phyloP scores from a whole-genome alignment of 2,113 vertebrate genomes.

The Verasper variegatus region DNA sequence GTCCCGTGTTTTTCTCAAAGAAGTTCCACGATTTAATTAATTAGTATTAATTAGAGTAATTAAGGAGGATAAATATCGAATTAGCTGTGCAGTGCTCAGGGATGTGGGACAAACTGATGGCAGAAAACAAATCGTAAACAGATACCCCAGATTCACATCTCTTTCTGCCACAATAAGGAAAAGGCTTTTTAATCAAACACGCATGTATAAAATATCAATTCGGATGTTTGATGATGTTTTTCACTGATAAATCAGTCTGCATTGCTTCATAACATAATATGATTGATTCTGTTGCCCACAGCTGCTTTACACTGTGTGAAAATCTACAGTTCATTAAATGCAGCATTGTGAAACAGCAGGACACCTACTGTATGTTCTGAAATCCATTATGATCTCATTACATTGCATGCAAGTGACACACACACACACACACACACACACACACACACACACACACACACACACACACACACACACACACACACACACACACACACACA shows the following conservation, averaged over 20 bases:
- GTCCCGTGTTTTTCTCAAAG: too few relatives aligned
- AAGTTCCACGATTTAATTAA: neutral
- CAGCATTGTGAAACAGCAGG: neutral
- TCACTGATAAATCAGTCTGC: neutral
- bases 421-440: neutral
- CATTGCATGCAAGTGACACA: neutral
- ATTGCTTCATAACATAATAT: too few relatives aligned
- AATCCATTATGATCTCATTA: neutral
- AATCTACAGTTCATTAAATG: neutral
- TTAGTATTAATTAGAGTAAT: too few relatives aligned
- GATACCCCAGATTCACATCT: too few relatives aligned
- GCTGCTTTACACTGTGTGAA: neutral
- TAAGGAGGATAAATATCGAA: too few relatives aligned
- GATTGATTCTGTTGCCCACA: neutral
- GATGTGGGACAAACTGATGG: too few relatives aligned
- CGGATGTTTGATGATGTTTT: neutral
- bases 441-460: neutral
- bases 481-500: neutral
- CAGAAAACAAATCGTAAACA: too few relatives aligned
- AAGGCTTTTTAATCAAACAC: too few relatives aligned
- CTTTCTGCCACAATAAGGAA: neutral
- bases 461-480: neutral
- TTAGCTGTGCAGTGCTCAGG: too few relatives aligned
- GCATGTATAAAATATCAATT: neutral
- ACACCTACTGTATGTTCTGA: neutral